Conservation (phyloP, 2,888 invertebrate genomes). For the Eutolmus rufibarbis region DNA sequence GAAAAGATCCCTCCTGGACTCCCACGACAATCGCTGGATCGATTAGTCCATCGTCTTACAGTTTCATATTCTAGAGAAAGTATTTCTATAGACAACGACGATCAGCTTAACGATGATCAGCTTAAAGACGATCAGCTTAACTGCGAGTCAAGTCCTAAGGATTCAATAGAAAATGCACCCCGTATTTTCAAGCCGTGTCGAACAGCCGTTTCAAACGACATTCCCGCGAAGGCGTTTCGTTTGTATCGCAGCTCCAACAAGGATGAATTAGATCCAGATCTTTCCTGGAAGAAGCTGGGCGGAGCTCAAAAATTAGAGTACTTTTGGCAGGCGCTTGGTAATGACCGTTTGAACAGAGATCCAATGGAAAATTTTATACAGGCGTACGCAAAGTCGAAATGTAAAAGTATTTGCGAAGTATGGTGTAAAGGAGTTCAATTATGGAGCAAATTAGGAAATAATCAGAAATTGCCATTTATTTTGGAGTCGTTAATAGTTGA, state of each 20-base stretch:
- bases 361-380: slow-evolving; percentile 3
- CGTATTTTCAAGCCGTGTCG: not conserved
- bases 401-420: not conserved
- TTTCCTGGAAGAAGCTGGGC: not conserved
- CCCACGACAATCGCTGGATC: not conserved
- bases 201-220: not conserved
- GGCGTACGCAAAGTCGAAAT: not conserved
- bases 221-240: not conserved
- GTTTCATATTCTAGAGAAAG: not conserved
- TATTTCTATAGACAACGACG: not conserved
- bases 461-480: not conserved
- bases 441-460: not conserved
- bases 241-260: not conserved
- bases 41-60: not conserved
- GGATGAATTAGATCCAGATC: not conserved
- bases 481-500: not conserved
- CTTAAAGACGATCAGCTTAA: not conserved
- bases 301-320: not conserved
- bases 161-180: not conserved
- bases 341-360: not conserved
- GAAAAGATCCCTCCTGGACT: not conserved
- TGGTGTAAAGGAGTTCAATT: not conserved
- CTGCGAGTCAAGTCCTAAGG: too few species aligned
- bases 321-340: not conserved
- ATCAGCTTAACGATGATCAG: not conserved